Conservation (phyloP, 2,797 vertebrate species). For the Squalus acanthias region DNA sequence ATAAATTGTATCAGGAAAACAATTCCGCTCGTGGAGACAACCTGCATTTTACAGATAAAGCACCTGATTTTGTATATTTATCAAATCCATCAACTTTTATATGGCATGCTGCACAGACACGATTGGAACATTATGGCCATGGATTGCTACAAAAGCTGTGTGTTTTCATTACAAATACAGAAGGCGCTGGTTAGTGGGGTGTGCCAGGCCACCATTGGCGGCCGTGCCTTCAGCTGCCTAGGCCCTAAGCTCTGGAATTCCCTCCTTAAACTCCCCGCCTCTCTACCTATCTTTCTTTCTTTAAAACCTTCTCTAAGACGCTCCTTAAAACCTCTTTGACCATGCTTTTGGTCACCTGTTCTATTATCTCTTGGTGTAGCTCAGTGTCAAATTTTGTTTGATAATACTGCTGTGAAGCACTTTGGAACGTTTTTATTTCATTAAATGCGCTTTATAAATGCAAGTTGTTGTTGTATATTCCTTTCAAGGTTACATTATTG, state of each 20-base stretch:
- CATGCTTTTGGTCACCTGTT: background rate
- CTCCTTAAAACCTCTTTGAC: background rate
- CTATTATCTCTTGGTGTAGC: background rate
- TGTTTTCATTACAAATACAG: background rate
- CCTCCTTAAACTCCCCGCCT: background rate
- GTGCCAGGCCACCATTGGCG: background rate
- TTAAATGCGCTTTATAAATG: no score
- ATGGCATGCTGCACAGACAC: background rate
- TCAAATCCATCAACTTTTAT: background rate
- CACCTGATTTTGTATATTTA: background rate
- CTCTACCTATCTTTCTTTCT: background rate
- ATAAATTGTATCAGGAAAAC: background rate
- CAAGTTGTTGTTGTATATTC: no score
- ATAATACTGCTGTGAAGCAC: no score
- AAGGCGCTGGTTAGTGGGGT: background rate
- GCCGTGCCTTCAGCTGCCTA: background rate
- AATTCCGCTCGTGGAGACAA: background rate
- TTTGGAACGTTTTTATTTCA: no score
- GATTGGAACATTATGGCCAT: background rate
- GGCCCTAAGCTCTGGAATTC: background rate
- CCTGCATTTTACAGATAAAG: background rate
- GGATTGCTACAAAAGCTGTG: background rate
- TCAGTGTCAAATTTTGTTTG: no score
- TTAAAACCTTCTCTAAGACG: background rate
- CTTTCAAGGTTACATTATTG: no score